phyloP scores from a whole-genome alignment of 2,888 invertebrate genomes.

The Frankliniella fusca region DNA sequence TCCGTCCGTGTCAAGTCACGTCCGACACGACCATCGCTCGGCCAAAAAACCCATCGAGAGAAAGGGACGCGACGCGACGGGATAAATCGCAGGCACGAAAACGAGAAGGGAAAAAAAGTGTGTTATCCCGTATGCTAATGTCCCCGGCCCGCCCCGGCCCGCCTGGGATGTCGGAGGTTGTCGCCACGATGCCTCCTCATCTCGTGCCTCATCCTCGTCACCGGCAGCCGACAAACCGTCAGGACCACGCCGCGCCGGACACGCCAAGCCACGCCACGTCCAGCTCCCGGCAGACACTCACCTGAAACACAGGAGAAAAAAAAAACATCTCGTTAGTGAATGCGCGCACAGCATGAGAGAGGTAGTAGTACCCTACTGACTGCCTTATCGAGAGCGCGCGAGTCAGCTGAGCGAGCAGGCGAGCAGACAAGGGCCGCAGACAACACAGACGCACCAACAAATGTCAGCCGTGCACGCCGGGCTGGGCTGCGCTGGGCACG shows the following conservation, averaged over 20 bases:
- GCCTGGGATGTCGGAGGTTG: background rate
- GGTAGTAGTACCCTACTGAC: background rate
- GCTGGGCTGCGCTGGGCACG: background rate
- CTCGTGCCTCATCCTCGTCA: background rate
- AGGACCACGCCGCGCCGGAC: background rate
- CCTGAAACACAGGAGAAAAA: conserved; percentile 9
- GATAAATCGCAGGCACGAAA: no score
- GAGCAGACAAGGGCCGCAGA: background rate
- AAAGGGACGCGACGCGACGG: no score
- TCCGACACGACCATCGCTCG: no score
- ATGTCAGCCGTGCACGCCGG: background rate
- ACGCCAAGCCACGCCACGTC: background rate
- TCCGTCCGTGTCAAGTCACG: no score
- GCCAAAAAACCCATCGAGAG: no score
- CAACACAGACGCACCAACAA: background rate
- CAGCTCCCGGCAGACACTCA: background rate
- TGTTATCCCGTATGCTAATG: background rate
- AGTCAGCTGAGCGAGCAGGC: no score
- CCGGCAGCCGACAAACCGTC: background rate
- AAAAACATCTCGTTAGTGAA: background rate
- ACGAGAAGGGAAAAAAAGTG: no score
- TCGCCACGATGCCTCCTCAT: background rate
- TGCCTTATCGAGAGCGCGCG: background rate
- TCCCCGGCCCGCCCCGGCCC: background rate
- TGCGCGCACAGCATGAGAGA: background rate